Percentiles rank a stretch among this genome's conserved stretches.
Conservation (phyloP, 2,113 vertebrate genomes). For the Trogon surrucura region DNA sequence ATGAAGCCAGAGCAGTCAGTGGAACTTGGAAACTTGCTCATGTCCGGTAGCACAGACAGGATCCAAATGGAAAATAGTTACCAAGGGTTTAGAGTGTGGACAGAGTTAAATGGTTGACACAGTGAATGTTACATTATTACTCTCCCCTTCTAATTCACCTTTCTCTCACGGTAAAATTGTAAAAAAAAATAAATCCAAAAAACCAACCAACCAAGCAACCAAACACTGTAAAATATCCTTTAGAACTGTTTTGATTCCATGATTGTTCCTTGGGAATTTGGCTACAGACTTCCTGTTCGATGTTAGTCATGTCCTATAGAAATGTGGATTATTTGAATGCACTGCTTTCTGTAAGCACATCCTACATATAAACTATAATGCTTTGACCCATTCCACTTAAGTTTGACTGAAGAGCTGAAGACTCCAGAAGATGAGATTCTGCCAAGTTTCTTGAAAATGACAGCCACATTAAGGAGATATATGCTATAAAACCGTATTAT, state of each 20-base stretch:
- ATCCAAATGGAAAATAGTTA: neutral
- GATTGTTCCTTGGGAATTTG: neutral
- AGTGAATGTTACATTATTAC: neutral
- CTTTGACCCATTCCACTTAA: neutral
- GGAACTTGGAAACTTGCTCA: neutral
- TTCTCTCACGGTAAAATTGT: neutral
- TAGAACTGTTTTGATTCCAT: neutral
- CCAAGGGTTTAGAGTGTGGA: neutral
- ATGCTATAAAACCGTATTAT: neutral
- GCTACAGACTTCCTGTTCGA: neutral
- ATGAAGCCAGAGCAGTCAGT: neutral
- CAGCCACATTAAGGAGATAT: rapidly evolving
- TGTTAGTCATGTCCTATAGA: neutral
- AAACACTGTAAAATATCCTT: neutral
- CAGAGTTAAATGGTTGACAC: neutral
- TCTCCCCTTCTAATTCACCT: neutral
- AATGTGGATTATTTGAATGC: neutral
- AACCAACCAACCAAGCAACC: no score
- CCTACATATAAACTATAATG: neutral
- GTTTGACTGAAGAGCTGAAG: neutral
- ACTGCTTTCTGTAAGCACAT: neutral
- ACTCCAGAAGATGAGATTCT: neutral
- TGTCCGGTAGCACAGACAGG: neutral
- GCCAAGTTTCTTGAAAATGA: neutral
- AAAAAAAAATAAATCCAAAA: neutral